phyloP scores from a whole-genome alignment of 2,888 invertebrate genomes.

The Emmelina monodactyla region DNA sequence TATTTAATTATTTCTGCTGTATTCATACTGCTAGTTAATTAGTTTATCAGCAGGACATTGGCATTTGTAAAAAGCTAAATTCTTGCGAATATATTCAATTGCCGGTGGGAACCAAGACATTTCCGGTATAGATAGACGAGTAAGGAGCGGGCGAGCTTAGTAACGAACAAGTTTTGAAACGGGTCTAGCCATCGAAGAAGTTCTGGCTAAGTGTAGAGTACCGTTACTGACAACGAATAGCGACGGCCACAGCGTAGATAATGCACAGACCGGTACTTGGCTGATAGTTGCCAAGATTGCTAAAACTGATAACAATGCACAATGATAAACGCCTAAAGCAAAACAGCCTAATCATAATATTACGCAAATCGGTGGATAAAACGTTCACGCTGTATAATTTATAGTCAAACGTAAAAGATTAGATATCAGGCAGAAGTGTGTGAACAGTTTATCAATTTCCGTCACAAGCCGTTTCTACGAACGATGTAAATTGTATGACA shows the following conservation, averaged over 20 bases:
- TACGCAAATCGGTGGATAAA: not conserved
- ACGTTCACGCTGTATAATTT: not conserved
- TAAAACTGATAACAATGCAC: conserved; percentile 25
- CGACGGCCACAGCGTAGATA: conserved; percentile 39
- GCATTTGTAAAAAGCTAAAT: too few relatives aligned
- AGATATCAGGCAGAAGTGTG: not conserved
- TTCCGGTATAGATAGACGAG: conserved; percentile 30
- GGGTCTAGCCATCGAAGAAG: conserved; percentile 27
- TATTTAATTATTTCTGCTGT: too few relatives aligned
- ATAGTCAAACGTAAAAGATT: too few relatives aligned
- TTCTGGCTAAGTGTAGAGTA: conserved; percentile 34
- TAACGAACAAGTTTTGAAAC: conserved; percentile 42
- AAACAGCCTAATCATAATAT: conserved; percentile 17
- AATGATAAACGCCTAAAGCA: too few relatives aligned
- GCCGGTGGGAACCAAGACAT: conserved; percentile 24
- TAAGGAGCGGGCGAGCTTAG: conserved; percentile 31
- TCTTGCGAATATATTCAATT: too few relatives aligned
- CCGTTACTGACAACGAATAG: conserved; percentile 44
- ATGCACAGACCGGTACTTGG: conserved; percentile 40
- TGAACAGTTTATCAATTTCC: not conserved
- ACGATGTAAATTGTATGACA: not conserved
- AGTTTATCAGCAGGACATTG: too few relatives aligned
- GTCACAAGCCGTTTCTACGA: not conserved
- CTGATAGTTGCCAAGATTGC: conserved; percentile 33
- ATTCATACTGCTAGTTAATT: too few relatives aligned